Evolutionary conservation across 2,113 vertebrate genomes (phyloP), one percentile per base, ranked within the genome.

Genomic region (Excalfactoria chinensis): DNA sequence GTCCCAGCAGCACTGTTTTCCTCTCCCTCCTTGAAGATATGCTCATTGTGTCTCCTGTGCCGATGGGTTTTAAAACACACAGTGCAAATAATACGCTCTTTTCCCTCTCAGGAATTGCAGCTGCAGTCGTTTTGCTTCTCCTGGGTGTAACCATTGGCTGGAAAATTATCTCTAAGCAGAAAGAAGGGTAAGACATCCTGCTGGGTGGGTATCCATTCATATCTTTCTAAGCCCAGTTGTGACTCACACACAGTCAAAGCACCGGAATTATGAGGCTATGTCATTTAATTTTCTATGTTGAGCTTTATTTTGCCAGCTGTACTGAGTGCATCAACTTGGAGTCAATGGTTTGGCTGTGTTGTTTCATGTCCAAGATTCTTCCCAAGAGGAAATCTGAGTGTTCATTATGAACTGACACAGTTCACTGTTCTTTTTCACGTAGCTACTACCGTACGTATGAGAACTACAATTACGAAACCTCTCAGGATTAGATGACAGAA

Each of bases 121-220:
- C 88, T 1, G 86, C 86, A 0, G 95, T 15, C 53, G 20, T 90
- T 23, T 76, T 96, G 92, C 80, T 96, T 59, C 80, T 96, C 69
- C 80, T 96, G 56, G 95, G 86, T 17, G 40, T 63, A 5, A 80
- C 76, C 8, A 1, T 95, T 23, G 53, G 7, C 76, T 91, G 95
- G 95, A 96, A 88, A 81, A 75, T 95, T 9, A 46, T 90, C 75
- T 95, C 92, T 34, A 93, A 94, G 80, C 76, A 78, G 86, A 96
- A 95, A 80, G 25, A 94, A 94, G 96, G 96, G 96, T 96, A 94
- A 96, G 93, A 48, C 3, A 3, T 37, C 20, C 63, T 63, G 30
- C 41, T 26, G 20, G 34, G 12, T 26, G 20, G 34, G 12, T 76
- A 13, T 9, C 59, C 8, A 11, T 18, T 75, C 53, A 7, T 3